Evolutionary conservation across 2,797 vertebrate species (phyloP), one percentile per base, ranked within the genome.

Genomic region (Eulemur mongoz): DNA sequence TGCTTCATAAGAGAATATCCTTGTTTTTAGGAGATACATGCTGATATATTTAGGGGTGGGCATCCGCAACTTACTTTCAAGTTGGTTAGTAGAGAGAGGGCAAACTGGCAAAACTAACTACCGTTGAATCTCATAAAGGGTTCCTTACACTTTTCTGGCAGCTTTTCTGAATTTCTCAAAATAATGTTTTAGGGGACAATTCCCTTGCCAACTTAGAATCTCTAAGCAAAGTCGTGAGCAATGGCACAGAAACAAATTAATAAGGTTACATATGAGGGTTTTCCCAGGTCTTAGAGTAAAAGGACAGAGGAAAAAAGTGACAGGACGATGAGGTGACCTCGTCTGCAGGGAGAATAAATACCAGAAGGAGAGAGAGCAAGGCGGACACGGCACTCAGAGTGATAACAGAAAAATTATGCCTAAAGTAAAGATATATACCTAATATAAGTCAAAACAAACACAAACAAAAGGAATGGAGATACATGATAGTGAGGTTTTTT

Each of bases 401-500:
- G 30, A 27, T 8, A 38, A 38, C 15, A 50, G 43, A 25, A 23
- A 15, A n/a, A 30, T 23, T n/a, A 12, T 43, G 27, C 32, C 15
- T 13, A 27, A 57, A 57, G n/a, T 17, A 27, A 84, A 78, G 52
- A 45, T 7, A 22, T 5, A 73, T 0, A 23, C 32, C 38, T 14
- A 22, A 18, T 1, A 4, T 0, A 32, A 40, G 52, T 22, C 61
- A 54, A 23, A 48, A 59, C 40, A 7, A 11, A 18, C 32, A 70
- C 23, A 61, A 30, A 50, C 27, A 38, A 4, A 57, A 45, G 15
- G n/a, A n/a, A 40, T 43, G 4, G 50, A 82, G 32, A 52, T 7
- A 22, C 2, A 15, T 0, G 2, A 57, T 2, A 22, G 8, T 1
- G 52, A 15, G 35, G 13, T 5, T 0, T 8, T 38, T 30, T 27